Evolutionary conservation across 2,113 vertebrate genomes (phyloP), one percentile per base, ranked within the genome.

Genomic region (Chaetorhynchus papuensis): DNA sequence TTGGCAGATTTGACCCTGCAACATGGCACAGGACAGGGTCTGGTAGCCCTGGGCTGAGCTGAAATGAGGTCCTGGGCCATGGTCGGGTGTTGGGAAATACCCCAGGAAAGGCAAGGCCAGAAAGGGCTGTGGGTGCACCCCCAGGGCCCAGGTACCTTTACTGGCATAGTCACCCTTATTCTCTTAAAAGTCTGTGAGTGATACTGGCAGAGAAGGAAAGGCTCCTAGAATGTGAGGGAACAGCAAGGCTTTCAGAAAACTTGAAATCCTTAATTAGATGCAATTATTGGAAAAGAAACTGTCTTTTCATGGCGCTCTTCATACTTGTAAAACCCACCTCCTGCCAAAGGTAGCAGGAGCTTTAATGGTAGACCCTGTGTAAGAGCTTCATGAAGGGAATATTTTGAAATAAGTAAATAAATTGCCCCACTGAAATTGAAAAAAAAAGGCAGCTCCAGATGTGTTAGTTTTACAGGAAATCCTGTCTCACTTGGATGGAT

Each of bases 391-490:
- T 3, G 20, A 93, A 94, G 44, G 53, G 57, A 83, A 90, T 86
- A 88, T 93, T 95, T 96, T 87, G 52, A 93, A 96, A 88, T 75
- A 89, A 60, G 83, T 74, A 87, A 94, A 94, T 87, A 90, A 92
- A 94, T 90, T 94, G 24, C 18, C 53, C 78, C 13, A 42, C 57
- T 82, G 44, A 92, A 90, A 86, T 42, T 8, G 20, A 19, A 54
- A 35, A 63, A 63, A 60, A 87, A 12, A 57, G 30, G 41, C 23
- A 59, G 56, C n/a, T 89, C 68, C 64, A 90, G 74, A 94, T 93
- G 93, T 94, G 92, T 96, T 87, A 90, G 76, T 52, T 93, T 93
- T 86, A 65, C 90, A 94, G 96, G 92, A 97, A 96, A 96, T 96
- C 96, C 93, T 92, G 95, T 92, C 95, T 89, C 83, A 94, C 72